Conservation (phyloP, 2,888 invertebrate species). For the Drosophila cracens region DNA sequence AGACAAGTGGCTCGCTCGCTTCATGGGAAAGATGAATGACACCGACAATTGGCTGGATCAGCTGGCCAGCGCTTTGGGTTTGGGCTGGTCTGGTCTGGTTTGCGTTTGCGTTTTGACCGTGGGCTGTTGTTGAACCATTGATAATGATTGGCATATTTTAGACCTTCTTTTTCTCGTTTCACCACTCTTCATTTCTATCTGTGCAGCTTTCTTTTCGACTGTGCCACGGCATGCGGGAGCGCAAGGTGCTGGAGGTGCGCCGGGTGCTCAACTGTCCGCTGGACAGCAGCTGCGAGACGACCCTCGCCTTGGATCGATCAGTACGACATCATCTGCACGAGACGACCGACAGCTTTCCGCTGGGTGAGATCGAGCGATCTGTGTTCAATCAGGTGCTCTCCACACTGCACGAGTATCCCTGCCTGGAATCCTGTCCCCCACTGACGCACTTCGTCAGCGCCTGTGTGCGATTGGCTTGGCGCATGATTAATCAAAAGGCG, state of each 20-base stretch:
- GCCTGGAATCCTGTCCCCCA: constrained; percentile 91
- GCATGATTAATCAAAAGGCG: constrained; percentile 90
- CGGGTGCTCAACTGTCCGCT: constrained; percentile 86
- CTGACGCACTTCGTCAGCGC: constrained; percentile 92
- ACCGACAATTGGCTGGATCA: constrained; percentile 54
- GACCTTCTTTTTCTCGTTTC: constrained; percentile 21
- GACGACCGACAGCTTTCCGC: constrained; percentile 90
- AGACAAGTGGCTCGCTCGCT: constrained; percentile 39
- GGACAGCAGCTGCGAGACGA: constrained; percentile 85
- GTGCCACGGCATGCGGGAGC: constrained; percentile 89
- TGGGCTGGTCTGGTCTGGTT: constrained; percentile 5
- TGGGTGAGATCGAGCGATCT: constrained; percentile 89
- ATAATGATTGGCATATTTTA: constrained; percentile 55
- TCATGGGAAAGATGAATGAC: constrained; percentile 63
- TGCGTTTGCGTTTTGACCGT: constrained; percentile 27
- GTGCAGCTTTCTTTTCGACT: constrained; percentile 90
- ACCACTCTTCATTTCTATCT: constrained; percentile 19
- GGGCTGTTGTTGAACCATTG: constrained; percentile 44
- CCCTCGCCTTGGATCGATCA: constrained; percentile 86
- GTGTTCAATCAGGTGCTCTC: constrained; percentile 91
- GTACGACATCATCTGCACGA: constrained; percentile 89
- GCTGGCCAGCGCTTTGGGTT: constrained; percentile 25
- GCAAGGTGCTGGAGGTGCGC: constrained; percentile 90
- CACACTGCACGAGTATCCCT: constrained; percentile 97
- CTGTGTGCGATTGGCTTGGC: constrained; percentile 95